These are phyloP conservation scores for Podocnemis expansa DNA, from an alignment of 2,113 vertebrate species.

Conservation along the genomic window DNA sequence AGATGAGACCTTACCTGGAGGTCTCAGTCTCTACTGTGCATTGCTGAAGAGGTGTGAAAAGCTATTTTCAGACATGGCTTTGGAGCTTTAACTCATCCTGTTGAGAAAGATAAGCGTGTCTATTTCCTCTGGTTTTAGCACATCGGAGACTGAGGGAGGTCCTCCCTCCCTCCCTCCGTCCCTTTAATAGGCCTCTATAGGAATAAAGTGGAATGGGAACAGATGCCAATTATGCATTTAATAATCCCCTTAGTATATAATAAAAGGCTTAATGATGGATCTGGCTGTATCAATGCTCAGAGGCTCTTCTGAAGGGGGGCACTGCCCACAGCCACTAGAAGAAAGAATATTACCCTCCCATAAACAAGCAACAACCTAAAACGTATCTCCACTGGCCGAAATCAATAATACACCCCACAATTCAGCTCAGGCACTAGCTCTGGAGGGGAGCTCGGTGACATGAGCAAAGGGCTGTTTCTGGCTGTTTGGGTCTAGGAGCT, in stretches of 20 bases:
- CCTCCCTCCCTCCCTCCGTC: no score
- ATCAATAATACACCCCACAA: no score
- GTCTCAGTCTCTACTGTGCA: background rate
- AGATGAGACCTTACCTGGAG: background rate
- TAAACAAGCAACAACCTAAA: background rate
- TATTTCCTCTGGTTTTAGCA: background rate
- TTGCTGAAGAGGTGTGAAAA: background rate
- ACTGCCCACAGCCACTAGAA: no score
- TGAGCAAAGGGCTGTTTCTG: no score
- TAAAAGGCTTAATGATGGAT: background rate
- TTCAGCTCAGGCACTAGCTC: no score
- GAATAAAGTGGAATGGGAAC: background rate
- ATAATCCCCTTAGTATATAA: constrained; percentile 53
- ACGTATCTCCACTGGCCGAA: background rate
- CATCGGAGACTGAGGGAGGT: background rate
- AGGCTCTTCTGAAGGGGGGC: no score
- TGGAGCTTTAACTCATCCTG: accelerated
- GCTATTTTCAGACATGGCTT: background rate
- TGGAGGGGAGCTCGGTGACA: no score
- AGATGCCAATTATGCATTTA: constrained; percentile 40
- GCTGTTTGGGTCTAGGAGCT: no score
- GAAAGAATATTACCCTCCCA: background rate
- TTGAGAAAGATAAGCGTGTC: background rate
- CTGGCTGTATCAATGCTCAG: no score
- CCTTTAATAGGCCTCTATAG: background rate